Percentiles rank a stretch among this genome's conserved stretches.
Conservation (phyloP, 1,140 invertebrate species). For the Hormaphis cornu region DNA sequence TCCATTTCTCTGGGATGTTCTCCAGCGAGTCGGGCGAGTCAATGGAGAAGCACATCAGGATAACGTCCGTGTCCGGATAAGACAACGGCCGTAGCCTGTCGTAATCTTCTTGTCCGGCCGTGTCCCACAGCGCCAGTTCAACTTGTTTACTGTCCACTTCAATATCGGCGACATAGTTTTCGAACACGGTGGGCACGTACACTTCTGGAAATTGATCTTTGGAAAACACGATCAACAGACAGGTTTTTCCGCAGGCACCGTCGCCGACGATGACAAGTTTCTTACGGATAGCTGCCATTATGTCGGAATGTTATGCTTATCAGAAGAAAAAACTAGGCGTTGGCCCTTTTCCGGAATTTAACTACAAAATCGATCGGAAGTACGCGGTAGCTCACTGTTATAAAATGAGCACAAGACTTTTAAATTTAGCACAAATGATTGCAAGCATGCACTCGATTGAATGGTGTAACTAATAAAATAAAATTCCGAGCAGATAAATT, state of each 20-base stretch:
- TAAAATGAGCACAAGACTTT: not conserved
- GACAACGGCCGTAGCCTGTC: slow-evolving; percentile 90
- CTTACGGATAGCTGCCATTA: slow-evolving; percentile 95
- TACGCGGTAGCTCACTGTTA: not conserved
- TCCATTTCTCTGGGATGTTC: slow-evolving; percentile 98
- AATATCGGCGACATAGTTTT: slow-evolving; percentile 97
- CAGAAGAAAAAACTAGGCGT: slow-evolving; percentile 30
- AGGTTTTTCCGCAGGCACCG: slow-evolving; percentile 98
- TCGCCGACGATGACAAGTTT: slow-evolving; percentile 99
- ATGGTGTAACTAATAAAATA: slow-evolving; percentile 11
- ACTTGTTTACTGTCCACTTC: slow-evolving; percentile 87
- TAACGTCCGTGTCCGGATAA: slow-evolving; percentile 96
- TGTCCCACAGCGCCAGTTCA: slow-evolving; percentile 94
- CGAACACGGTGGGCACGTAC: slow-evolving; percentile 97
- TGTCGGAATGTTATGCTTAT: slow-evolving; percentile 32
- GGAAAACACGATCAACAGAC: slow-evolving; percentile 93
- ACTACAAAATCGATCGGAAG: slow-evolving; percentile 11
- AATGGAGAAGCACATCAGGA: slow-evolving; percentile 96
- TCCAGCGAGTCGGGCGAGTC: slow-evolving; percentile 93
- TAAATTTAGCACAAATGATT: not conserved
- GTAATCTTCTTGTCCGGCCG: slow-evolving; percentile 97
- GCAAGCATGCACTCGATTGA: not conserved
- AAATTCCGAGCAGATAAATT: slow-evolving; percentile 6
- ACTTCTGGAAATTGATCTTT: slow-evolving; percentile 99
- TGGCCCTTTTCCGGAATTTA: slow-evolving; percentile 17